phyloP scores from a whole-genome alignment of 2,113 vertebrate genomes.

The Uropsilus gracilis region DNA sequence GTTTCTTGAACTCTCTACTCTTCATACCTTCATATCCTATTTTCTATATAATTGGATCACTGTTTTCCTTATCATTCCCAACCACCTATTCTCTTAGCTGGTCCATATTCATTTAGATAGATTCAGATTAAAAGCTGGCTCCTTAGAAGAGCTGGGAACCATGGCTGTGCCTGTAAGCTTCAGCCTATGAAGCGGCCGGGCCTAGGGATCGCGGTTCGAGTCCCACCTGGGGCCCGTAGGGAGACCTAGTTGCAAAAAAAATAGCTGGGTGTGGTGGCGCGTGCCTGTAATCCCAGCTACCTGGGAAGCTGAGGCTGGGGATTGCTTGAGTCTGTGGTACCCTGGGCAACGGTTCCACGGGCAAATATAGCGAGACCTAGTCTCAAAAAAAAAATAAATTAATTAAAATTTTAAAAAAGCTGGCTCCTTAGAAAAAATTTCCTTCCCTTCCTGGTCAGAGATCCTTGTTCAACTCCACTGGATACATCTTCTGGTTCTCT shows the following conservation, averaged over 20 bases:
- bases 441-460: background rate
- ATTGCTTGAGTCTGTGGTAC: too few species aligned
- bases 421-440: background rate
- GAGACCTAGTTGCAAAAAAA: too few species aligned
- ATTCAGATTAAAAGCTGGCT: background rate
- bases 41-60: background rate
- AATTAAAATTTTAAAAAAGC: background rate
- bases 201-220: too few species aligned
- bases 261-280: too few species aligned
- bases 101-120: background rate
- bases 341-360: too few species aligned
- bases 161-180: too few species aligned
- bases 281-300: too few species aligned
- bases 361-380: too few species aligned
- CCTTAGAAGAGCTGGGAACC: background rate
- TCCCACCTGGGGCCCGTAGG: too few species aligned
- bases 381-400: too few species aligned
- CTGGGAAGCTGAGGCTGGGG: too few species aligned
- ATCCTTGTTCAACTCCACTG: background rate
- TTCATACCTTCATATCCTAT: background rate
- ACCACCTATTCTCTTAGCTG: background rate
- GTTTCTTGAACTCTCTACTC: background rate
- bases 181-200: too few species aligned
- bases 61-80: background rate
- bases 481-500: background rate